These are phyloP conservation scores for Drosophila guanche DNA, from an alignment of 1,140 invertebrate genomes.

Conservation along the genomic window DNA sequence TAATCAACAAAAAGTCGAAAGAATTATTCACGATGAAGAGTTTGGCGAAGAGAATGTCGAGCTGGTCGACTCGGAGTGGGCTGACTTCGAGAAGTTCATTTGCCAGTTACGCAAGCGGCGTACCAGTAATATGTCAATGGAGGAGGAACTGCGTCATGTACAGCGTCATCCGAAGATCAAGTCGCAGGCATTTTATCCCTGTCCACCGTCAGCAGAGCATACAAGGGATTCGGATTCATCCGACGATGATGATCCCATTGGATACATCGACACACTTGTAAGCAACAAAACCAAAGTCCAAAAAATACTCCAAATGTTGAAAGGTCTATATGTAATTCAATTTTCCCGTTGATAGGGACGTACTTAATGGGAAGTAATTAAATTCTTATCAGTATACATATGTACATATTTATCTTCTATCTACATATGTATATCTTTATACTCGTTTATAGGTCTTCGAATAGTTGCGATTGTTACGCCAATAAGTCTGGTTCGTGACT, in stretches of 20 bases:
- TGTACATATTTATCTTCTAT: too few relatives aligned
- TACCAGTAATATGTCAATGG: conserved; percentile 85
- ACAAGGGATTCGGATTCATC: conserved; percentile 84
- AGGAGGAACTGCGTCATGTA: conserved; percentile 85
- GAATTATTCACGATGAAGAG: conserved; percentile 82
- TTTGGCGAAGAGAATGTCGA: conserved; percentile 83
- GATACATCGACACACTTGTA: conserved; percentile 86
- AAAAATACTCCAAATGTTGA: neutral
- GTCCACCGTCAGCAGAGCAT: conserved; percentile 85
- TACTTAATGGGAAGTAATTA: too few relatives aligned
- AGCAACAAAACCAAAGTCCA: conserved; percentile 59
- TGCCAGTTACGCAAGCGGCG: conserved; percentile 84
- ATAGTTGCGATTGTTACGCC: conserved; percentile 29
- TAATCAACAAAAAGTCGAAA: conserved; percentile 59
- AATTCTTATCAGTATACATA: too few relatives aligned
- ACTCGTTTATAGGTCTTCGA: neutral
- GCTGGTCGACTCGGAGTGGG: conserved; percentile 83
- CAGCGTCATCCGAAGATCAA: conserved; percentile 83
- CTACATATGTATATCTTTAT: neutral
- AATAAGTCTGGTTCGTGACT: conserved; percentile 33
- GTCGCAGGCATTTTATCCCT: conserved; percentile 87
- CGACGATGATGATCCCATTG: conserved; percentile 84
- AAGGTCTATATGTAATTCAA: neutral
- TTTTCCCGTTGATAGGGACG: too few relatives aligned
- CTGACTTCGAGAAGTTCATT: conserved; percentile 84